Conservation (phyloP, 2,797 vertebrate species). For the Salarias fasciatus region DNA sequence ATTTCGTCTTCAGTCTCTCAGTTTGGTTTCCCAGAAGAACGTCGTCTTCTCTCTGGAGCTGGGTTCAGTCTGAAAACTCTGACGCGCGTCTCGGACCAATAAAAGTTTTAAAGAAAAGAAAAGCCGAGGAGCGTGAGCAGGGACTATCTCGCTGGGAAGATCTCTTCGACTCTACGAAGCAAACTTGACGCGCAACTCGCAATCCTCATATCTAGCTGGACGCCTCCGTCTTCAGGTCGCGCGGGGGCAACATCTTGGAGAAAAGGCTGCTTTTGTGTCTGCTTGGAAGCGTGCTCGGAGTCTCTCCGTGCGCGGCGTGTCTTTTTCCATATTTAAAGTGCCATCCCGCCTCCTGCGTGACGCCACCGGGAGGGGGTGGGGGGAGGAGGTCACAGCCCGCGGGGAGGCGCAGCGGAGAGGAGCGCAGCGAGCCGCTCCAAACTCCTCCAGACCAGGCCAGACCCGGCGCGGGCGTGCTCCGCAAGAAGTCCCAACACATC, state of each 20-base stretch:
- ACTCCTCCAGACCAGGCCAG: background rate
- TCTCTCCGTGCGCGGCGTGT: conserved; percentile 55
- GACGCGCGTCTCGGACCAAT: conserved; percentile 5
- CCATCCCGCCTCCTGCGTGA: conserved; percentile 82
- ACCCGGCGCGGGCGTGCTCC: no score
- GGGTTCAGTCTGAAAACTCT: background rate
- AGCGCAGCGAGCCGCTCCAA: conserved; percentile 40
- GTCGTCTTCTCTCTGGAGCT: conserved; percentile 4
- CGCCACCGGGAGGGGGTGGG: conserved; percentile 42
- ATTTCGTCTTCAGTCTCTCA: conserved; percentile 9
- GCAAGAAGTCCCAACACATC: no score
- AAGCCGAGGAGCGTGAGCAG: background rate
- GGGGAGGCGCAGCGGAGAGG: conserved; percentile 53
- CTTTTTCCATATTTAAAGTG: conserved; percentile 84
- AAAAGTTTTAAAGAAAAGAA: background rate
- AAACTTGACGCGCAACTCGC: background rate
- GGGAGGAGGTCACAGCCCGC: conserved; percentile 51
- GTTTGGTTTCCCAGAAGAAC: conserved; percentile 10
- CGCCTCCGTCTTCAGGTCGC: background rate
- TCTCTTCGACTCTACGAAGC: conserved; percentile 34
- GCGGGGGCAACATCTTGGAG: conserved; percentile 31
- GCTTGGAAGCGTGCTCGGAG: conserved; percentile 34
- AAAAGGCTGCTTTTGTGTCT: conserved; percentile 4
- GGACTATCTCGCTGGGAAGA: conserved; percentile 45
- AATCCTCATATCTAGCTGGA: conserved; percentile 43